Percentiles rank a stretch among this genome's conserved stretches.
Conservation (phyloP, 53 echinoderm and acorn worm genomes). For the Apostichopus leukothele region DNA sequence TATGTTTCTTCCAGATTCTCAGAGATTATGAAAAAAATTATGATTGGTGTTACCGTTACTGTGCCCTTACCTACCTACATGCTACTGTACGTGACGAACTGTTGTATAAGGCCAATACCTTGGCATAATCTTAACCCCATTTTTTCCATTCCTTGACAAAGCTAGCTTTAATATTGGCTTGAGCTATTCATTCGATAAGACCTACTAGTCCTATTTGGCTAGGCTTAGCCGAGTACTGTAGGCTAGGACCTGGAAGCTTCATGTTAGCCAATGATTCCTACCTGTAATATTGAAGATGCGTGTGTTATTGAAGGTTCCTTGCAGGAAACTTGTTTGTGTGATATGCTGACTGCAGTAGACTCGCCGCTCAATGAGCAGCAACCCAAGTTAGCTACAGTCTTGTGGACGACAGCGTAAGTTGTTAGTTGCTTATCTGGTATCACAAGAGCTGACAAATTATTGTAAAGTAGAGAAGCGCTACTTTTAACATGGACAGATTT, state of each 20-base stretch:
- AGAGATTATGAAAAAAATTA: no score
- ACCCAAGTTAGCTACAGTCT: slow-evolving; percentile 82
- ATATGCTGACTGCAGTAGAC: slow-evolving; percentile 5
- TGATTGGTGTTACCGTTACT: no score
- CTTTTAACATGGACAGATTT: slow-evolving; percentile 92
- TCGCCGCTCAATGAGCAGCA: slow-evolving; percentile 64
- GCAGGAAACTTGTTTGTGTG: slow-evolving; percentile 65
- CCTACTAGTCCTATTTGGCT: no score
- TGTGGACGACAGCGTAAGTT: slow-evolving; percentile 90
- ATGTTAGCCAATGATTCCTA: slow-evolving; percentile 3
- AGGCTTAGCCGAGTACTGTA: neutral
- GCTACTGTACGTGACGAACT: no score
- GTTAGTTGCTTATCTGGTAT: slow-evolving; percentile 83
- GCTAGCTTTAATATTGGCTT: no score
- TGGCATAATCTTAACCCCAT: no score
- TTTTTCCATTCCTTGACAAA: no score
- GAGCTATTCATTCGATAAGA: no score
- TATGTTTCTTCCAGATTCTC: no score
- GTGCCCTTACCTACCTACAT: no score
- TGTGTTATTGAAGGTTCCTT: slow-evolving; percentile 71
- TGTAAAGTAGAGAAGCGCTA: slow-evolving; percentile 88
- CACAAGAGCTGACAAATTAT: slow-evolving; percentile 76
- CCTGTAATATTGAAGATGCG: slow-evolving; percentile 79
- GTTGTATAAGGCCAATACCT: no score
- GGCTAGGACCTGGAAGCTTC: neutral